Evolutionary conservation across 2,888 invertebrate genomes (phyloP).

Genomic region (Nomada hirtipes): DNA sequence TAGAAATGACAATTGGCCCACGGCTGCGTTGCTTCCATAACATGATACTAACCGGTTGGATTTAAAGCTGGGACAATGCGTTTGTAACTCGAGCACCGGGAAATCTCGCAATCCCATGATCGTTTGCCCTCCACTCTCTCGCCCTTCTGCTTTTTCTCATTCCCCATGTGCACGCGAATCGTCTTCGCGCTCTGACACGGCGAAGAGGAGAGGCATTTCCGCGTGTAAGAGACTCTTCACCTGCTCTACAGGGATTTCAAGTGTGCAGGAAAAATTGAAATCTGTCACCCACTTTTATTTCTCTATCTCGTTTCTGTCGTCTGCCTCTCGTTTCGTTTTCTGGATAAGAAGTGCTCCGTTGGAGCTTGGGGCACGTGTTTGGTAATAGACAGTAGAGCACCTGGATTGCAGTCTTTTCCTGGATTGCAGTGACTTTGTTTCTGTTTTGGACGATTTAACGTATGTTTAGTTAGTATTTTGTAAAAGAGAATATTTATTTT

Average conservation of each 20-base stretch:
- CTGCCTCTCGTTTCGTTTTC: too few relatives aligned
- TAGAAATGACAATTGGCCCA: constrained; percentile 65
- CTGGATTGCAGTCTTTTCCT: neutral
- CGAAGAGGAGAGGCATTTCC: constrained; percentile 24
- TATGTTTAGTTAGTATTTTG: too few relatives aligned
- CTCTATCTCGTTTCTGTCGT: neutral
- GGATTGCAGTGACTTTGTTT: neutral
- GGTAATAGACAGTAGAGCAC: too few relatives aligned
- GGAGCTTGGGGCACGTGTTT: too few relatives aligned
- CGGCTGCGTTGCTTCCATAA: constrained; percentile 66
- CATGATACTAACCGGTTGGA: constrained; percentile 76
- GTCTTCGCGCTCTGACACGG: constrained; percentile 21
- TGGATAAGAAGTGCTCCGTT: too few relatives aligned
- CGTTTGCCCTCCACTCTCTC: constrained; percentile 28
- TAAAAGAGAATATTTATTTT: too few relatives aligned
- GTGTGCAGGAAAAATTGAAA: constrained; percentile 55
- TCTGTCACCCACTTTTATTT: constrained; percentile 14
- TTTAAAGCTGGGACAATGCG: constrained; percentile 78
- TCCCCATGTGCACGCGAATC: neutral
- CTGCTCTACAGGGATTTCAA: constrained; percentile 26
- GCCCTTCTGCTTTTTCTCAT: neutral
- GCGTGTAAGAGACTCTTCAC: neutral
- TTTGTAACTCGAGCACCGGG: constrained; percentile 77
- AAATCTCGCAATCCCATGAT: constrained; percentile 74
- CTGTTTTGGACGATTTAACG: too few relatives aligned